Percentiles rank a stretch among this genome's conserved stretches.
phyloP scores from a whole-genome alignment of 2,888 invertebrate genomes.

The Tipula helvola region DNA sequence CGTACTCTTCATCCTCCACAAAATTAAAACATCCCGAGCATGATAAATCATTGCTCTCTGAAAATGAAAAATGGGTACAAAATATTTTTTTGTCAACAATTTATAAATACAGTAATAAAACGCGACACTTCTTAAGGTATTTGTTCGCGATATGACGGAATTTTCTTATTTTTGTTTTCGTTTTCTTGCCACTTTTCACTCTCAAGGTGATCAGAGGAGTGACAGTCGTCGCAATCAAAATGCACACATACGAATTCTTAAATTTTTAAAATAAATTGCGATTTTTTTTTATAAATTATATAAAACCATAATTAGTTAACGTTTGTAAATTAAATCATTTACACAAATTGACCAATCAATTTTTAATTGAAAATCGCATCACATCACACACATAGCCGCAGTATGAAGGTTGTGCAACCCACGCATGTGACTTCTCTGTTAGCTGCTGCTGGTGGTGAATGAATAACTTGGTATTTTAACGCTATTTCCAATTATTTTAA shows the following conservation, averaged over 20 bases:
- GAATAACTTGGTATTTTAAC: neutral
- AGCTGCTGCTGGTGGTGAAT: neutral
- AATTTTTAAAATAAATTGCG: neutral
- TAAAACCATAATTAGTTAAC: neutral
- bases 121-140: neutral
- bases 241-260: neutral
- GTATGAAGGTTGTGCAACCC: neutral
- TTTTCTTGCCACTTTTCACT: neutral
- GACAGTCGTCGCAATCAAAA: neutral
- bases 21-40: conserved; percentile 27
- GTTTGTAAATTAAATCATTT: neutral
- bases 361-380: neutral
- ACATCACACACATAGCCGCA: neutral
- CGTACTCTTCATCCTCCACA: conserved; percentile 50
- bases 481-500: neutral
- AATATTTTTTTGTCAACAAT: neutral
- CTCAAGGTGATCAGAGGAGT: neutral
- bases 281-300: neutral
- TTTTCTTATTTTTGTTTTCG: neutral
- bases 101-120: neutral
- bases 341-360: neutral
- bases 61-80: neutral
- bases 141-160: neutral
- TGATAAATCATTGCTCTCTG: conserved; percentile 15
- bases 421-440: neutral